A percentile compares a stretch with the other conserved stretches of the same genome.
Evolutionary conservation across 2,797 vertebrate genomes (phyloP).

Genomic region (Brachyrhaphis roseni): DNA sequence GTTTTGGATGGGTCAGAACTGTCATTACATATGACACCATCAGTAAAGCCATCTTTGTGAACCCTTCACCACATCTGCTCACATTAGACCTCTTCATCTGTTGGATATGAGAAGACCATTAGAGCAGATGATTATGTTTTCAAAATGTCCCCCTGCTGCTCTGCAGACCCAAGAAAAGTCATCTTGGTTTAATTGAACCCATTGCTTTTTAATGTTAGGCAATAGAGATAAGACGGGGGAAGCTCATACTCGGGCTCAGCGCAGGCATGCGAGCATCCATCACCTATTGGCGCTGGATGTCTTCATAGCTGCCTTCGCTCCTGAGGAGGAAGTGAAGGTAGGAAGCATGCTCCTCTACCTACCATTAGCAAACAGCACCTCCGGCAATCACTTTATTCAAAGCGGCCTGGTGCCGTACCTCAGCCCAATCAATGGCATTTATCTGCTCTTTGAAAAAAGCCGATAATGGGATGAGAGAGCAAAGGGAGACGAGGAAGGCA

Average conservation of each 20-base stretch:
- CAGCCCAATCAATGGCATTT: constrained; percentile 80
- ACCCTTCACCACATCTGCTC: constrained; percentile 70
- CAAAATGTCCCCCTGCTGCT: constrained; percentile 62
- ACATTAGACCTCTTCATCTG: constrained; percentile 76
- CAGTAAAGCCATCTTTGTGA: constrained; percentile 61
- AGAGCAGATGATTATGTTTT: constrained; percentile 74
- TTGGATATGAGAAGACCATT: constrained; percentile 66
- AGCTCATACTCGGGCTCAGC: constrained; percentile 42
- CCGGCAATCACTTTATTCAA: constrained; percentile 73
- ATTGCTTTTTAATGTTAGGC: constrained; percentile 78
- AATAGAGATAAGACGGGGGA: constrained; percentile 67
- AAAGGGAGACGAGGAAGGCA: constrained; percentile 31
- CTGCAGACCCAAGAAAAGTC: constrained; percentile 61
- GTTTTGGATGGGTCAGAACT: constrained; percentile 61
- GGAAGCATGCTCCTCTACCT: constrained; percentile 57
- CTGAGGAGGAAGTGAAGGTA: constrained; percentile 57
- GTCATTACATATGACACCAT: constrained; percentile 69
- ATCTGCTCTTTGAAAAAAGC: constrained; percentile 77
- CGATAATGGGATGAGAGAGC: constrained; percentile 77
- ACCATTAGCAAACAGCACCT: constrained; percentile 69
- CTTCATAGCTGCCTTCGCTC: constrained; percentile 50
- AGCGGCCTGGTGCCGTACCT: constrained; percentile 63
- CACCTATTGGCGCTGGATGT: constrained; percentile 56
- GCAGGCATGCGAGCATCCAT: constrained; percentile 61
- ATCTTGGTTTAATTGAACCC: constrained; percentile 77